Base-by-base conservation (phyloP, 2,888 invertebrate genomes). In the Leucophora obtusa region DNA sequence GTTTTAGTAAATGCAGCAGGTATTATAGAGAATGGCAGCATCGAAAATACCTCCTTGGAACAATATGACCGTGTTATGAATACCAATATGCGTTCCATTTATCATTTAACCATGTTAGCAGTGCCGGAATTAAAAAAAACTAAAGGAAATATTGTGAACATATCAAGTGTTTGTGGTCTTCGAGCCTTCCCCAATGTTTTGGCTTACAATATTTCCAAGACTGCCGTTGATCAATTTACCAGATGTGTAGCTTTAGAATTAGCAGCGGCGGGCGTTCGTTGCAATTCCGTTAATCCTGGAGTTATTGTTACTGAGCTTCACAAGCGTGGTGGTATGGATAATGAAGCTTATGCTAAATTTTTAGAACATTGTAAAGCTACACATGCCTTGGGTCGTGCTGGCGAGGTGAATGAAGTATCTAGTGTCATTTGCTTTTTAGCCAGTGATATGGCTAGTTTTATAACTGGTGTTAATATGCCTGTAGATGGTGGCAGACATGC, bases 401-500 rank as follows among this genome's bases (percentile, higher is more conserved):
- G 97, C 7, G 91, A 93, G 80, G 93, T 94, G 0, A 93, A 94
- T 6, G 98, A 98, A 91, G 96, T 97, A 0, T 97, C 98, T 0
- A 93, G 93, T 75, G 93, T 96, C 1, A 97, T 98, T 85, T 95
- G 95, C 0, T 98, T 97, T 91, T 92, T 99, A 75, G 98, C 98
- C 0, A 96, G 96, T 82, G 94, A 95, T 73, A 92, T 94, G 83
- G 94, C 96, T 1, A 95, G 95, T 83, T 97, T 96, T 87, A 96
- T 97, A 14, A 98, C 98, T 6, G 98, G 97, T 2, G 96, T 93
- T 4, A 94, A 94, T 75, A 85, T 98, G 47, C 95, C 97, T 0
- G 95, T 98, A 0, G 98, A 98, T 90, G 98, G 98, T 35, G 98
- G 98, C 0, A 92, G 97, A 74, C 96, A 97, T 89, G 95, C 95